Conservation (phyloP, 1,140 invertebrate genomes). For the Trachelipus rathkii region DNA sequence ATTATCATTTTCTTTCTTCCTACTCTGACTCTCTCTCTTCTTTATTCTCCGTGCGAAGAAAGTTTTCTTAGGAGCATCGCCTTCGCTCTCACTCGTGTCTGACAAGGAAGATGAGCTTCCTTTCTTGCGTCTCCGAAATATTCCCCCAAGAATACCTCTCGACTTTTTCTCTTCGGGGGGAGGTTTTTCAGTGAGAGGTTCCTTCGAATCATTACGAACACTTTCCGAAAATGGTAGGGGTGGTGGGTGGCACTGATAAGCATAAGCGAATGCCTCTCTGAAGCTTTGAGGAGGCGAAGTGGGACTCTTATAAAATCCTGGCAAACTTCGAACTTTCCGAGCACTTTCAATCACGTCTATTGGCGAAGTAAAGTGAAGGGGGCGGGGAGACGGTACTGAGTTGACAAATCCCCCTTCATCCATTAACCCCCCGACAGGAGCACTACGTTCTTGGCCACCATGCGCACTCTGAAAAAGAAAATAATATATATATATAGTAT, state of each 20-base stretch:
- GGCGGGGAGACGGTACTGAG: neutral
- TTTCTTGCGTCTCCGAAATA: neutral
- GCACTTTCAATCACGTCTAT: neutral
- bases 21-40: neutral
- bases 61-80: neutral
- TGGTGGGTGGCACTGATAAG: neutral
- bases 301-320: neutral
- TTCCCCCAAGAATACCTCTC: neutral
- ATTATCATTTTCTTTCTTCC: neutral
- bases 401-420: neutral
- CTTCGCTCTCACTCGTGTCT: neutral
- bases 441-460: neutral
- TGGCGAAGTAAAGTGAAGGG: neutral
- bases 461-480: constrained; percentile 1
- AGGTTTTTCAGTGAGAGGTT: neutral
- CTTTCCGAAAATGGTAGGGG: neutral
- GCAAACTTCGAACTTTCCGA: neutral
- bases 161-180: neutral
- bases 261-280: neutral
- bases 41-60: neutral
- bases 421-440: neutral
- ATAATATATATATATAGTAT: neutral
- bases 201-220: neutral
- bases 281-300: neutral
- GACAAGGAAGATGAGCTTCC: neutral